Evolutionary conservation across 1,140 invertebrate genomes (phyloP).

Genomic region (Conus ventricosus): DNA sequence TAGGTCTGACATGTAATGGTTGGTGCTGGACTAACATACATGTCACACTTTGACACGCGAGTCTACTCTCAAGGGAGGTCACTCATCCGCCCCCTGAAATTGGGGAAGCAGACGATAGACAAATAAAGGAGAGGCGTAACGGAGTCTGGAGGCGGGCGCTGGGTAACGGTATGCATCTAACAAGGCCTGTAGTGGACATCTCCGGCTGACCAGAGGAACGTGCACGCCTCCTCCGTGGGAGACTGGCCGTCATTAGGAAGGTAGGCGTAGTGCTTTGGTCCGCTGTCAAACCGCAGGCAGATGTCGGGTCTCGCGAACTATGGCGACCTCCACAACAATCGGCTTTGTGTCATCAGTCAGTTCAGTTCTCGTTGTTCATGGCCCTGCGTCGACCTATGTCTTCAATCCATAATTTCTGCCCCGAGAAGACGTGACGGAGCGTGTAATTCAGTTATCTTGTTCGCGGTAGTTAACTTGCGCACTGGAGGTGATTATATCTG

Average conservation of each 20-base stretch:
- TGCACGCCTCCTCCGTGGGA: neutral
- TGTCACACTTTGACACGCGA: neutral
- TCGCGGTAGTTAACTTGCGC: neutral
- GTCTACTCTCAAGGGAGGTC: slow-evolving; percentile 4
- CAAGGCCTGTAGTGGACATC: neutral
- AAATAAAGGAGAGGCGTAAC: neutral
- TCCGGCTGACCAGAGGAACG: neutral
- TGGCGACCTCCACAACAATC: slow-evolving; percentile 1
- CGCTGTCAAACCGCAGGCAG: neutral
- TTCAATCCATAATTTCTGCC: neutral
- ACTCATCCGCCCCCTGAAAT: neutral
- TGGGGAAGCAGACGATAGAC: neutral
- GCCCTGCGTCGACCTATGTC: neutral
- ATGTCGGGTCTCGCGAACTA: neutral
- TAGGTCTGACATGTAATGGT: neutral
- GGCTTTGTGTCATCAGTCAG: neutral
- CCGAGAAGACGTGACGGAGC: neutral
- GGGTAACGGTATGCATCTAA: slow-evolving; percentile 7
- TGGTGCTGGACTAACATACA: neutral
- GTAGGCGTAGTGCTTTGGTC: neutral
- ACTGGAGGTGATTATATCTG: no score
- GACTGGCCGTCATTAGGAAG: neutral
- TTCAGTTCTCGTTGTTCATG: neutral
- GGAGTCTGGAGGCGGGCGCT: neutral
- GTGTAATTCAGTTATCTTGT: neutral